Evolutionary conservation across 2,888 invertebrate genomes (phyloP).

Genomic region (Ametastegia equiseti): DNA sequence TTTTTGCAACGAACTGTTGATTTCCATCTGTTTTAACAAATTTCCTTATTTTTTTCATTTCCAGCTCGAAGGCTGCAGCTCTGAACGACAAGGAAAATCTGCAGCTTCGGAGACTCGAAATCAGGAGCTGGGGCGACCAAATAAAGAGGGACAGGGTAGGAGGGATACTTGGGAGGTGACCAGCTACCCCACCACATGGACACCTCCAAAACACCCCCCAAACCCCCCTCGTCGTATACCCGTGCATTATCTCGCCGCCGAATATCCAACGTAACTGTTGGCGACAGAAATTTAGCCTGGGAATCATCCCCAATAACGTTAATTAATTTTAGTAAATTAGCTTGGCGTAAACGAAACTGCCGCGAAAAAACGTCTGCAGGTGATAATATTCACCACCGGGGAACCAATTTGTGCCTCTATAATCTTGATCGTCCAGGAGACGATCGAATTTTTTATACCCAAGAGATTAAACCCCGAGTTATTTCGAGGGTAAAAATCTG

Average conservation of each 20-base stretch:
- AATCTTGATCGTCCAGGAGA: constrained; percentile 2
- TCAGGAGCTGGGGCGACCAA: constrained; percentile 63
- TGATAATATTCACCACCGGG: not conserved
- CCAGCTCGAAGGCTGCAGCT: not conserved
- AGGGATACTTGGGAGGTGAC: constrained; percentile 66
- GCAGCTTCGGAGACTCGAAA: constrained; percentile 62
- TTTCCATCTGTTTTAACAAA: not conserved
- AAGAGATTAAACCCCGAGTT: not conserved
- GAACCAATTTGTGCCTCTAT: constrained; percentile 42
- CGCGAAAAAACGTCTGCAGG: not conserved
- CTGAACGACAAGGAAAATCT: constrained; percentile 49
- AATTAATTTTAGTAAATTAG: constrained; percentile 23
- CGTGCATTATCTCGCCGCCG: constrained; percentile 64
- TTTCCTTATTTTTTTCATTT: not conserved
- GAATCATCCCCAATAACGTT: constrained; percentile 27
- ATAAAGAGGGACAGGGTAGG: constrained; percentile 64
- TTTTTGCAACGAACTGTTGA: no score
- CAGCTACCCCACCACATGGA: constrained; percentile 73
- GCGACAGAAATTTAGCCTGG: not conserved
- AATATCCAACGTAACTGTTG: constrained; percentile 68
- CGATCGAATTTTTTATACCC: constrained; percentile 18
- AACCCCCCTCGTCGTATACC: constrained; percentile 68
- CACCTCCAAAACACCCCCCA: constrained; percentile 68
- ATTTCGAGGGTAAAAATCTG: not conserved
- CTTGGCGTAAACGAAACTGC: not conserved